Evolutionary conservation across 35 echinoderm and acorn worm genomes (phyloP).

Genomic region (Heliocidaris erythrogramma): DNA sequence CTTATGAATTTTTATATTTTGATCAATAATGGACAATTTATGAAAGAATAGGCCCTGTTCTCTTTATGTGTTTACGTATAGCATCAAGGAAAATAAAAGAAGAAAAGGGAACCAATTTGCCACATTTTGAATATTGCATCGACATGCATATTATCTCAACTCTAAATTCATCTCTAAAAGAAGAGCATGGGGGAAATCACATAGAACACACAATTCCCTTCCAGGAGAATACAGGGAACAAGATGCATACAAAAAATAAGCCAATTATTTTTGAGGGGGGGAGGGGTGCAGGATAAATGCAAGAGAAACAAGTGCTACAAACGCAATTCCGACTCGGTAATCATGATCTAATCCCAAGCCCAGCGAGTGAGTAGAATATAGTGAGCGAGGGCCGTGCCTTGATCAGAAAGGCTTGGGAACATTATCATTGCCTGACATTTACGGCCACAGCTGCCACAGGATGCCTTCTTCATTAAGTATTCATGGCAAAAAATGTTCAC

Average conservation of each 20-base stretch:
- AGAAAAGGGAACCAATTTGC: too few species aligned
- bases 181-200: too few species aligned
- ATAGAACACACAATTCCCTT: background rate
- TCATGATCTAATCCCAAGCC: background rate
- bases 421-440: slow-evolving; percentile 18
- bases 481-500: slow-evolving; percentile 12
- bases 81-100: too few species aligned
- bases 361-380: background rate
- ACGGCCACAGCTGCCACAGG: background rate
- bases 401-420: background rate
- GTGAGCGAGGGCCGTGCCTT: background rate
- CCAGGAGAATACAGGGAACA: background rate
- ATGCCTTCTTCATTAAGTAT: background rate
- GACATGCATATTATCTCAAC: too few species aligned
- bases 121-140: too few species aligned
- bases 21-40: too few species aligned
- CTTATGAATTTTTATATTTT: too few species aligned
- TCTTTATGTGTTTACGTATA: too few species aligned
- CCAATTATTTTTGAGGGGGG: background rate
- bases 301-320: background rate
- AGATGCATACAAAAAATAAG: background rate
- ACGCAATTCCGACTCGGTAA: background rate
- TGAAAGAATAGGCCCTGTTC: too few species aligned
- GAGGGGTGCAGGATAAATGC: background rate
- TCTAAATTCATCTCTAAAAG: too few species aligned